Conservation (phyloP, 2,113 vertebrate genomes). For the Thomomys bottae region DNA sequence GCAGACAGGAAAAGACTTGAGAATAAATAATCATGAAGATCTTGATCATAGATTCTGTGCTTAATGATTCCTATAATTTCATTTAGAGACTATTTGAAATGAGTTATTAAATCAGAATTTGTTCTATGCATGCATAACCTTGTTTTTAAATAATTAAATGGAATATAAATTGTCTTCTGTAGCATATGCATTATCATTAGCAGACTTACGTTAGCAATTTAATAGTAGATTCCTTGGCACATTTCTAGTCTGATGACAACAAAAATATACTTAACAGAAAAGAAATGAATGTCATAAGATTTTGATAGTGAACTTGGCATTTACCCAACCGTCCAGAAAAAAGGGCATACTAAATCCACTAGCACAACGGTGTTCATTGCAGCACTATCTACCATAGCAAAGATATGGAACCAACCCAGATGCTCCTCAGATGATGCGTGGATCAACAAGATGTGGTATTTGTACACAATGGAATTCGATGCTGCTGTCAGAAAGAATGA, state of each 20-base stretch:
- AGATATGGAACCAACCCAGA: no score
- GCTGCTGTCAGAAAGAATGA: no score
- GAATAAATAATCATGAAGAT: conserved; percentile 57
- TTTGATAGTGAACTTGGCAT: conserved; percentile 73
- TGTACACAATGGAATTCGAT: no score
- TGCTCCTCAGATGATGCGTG: no score
- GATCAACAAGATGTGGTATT: no score
- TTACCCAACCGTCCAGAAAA: no score
- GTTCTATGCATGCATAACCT: conserved; percentile 9
- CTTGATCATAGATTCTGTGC: conserved; percentile 4
- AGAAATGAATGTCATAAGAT: conserved; percentile 67
- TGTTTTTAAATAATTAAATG: conserved; percentile 42
- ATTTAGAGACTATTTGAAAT: conserved; percentile 36
- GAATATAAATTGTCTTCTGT: conserved; percentile 67
- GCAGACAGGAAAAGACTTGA: conserved; percentile 11
- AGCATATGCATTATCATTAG: conserved; percentile 70
- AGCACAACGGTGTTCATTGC: no score
- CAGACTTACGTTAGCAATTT: conserved; percentile 75
- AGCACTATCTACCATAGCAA: no score
- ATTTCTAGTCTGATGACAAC: conserved; percentile 73
- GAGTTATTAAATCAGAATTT: conserved; percentile 58
- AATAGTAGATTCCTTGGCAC: conserved; percentile 74
- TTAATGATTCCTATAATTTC: conserved; percentile 51
- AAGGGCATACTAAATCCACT: no score
- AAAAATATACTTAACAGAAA: conserved; percentile 78